phyloP scores from a whole-genome alignment of 2,888 invertebrate species.

The Abrostola tripartita region DNA sequence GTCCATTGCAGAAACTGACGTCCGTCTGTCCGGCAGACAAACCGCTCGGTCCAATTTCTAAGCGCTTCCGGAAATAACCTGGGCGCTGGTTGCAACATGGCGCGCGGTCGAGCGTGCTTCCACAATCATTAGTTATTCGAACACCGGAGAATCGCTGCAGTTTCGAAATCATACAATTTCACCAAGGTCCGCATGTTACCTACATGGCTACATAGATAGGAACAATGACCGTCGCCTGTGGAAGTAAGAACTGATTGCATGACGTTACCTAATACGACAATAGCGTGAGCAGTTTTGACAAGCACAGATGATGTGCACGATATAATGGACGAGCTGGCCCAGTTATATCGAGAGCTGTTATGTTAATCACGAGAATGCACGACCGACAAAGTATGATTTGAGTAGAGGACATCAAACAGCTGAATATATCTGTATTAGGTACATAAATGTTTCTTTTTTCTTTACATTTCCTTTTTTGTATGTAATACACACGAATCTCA shows the following conservation, averaged over 20 bases:
- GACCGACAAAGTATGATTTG: slow-evolving; percentile 26
- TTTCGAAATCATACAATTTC: slow-evolving; percentile 68
- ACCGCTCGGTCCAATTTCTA: slow-evolving; percentile 68
- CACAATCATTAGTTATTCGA: slow-evolving; percentile 71
- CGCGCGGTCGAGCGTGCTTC: slow-evolving; percentile 77
- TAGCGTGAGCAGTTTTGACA: slow-evolving; percentile 55
- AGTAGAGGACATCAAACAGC: slow-evolving; percentile 20
- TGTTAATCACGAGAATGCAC: slow-evolving; percentile 50
- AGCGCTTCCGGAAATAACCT: slow-evolving; percentile 74
- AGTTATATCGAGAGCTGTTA: slow-evolving; percentile 40
- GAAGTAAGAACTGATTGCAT: slow-evolving; percentile 37
- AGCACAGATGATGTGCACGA: slow-evolving; percentile 50
- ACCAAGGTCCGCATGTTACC: slow-evolving; percentile 62
- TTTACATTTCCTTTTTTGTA: neutral
- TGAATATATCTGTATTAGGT: neutral
- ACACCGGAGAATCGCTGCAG: slow-evolving; percentile 59
- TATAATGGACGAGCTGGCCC: slow-evolving; percentile 52
- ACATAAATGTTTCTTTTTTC: neutral
- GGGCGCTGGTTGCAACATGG: slow-evolving; percentile 66
- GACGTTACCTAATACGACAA: slow-evolving; percentile 53
- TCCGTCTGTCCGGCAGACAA: slow-evolving; percentile 45
- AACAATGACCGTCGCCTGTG: slow-evolving; percentile 41
- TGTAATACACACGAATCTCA: neutral
- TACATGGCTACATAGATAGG: slow-evolving; percentile 17
- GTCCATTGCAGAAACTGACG: slow-evolving; percentile 55